Conservation (phyloP, 2,113 vertebrate genomes). For the Erythrocercus mccallii region DNA sequence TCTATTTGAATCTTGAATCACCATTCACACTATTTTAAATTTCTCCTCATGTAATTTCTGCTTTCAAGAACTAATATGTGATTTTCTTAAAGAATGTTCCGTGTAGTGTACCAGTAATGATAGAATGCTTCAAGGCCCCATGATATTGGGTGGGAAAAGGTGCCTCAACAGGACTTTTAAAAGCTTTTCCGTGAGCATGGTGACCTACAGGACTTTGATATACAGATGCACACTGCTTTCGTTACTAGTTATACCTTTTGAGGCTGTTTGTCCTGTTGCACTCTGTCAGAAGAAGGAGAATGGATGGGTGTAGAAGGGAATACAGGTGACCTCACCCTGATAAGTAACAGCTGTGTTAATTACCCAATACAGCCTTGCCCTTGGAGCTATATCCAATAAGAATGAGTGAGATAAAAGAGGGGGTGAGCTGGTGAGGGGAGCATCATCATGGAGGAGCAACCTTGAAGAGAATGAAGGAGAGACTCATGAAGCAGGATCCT, state of each 20-base stretch:
- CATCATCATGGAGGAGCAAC: not conserved
- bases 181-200: not conserved
- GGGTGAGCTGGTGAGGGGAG: not conserved
- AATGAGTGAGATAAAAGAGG: not conserved
- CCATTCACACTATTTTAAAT: not conserved
- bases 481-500: not conserved
- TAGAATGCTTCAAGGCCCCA: not conserved
- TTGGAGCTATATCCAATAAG: no score
- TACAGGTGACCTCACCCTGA: not conserved
- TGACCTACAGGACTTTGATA: not conserved
- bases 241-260: not conserved
- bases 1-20: not conserved
- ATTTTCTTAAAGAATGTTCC: not conserved
- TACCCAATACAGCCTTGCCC: not conserved
- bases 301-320: not conserved
- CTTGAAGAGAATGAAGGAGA: not conserved
- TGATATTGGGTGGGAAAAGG: not conserved
- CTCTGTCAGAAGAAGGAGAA: not conserved
- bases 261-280: not conserved
- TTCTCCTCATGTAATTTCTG: not conserved
- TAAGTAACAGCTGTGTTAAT: not conserved
- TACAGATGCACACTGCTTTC: not conserved
- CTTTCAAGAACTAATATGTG: not conserved
- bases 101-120: not conserved
- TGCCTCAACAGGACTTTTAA: not conserved